Evolutionary conservation across 1,140 invertebrate species (phyloP), one percentile per base, ranked within the genome.

Genomic region (Pogonomyrmex californicus): DNA sequence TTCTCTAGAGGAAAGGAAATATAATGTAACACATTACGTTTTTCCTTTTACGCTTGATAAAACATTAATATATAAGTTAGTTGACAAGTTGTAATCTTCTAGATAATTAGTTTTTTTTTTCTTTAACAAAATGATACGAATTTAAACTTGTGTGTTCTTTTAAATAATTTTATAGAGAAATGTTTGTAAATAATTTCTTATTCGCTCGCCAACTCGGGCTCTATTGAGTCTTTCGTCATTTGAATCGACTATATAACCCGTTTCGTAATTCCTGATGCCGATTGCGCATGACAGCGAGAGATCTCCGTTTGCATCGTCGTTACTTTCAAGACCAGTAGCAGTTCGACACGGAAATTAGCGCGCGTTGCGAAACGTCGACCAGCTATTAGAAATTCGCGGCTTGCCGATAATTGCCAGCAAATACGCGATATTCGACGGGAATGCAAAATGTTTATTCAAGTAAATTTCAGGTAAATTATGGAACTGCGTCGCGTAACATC

Each of bases 331-430:
- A 82, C 47, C 47, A 71, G 65, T 71, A 36, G 65, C 65, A 56
- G 23, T 60, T 47, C 51, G 41, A 82, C 30, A 58, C 51, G 38
- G 30, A 73, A 82, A 82, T 82, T 73, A 82, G 49, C 66, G 66
- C 66, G 38, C 38, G 5, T 73, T 82, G 41, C 51, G 23, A 82
- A 73, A 73, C 54, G 33, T 30, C 36, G 76, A 30, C 38, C 63
- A 14, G 54, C 30, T 82, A 56, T 82, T 68, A 73, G 66, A 54
- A 82, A 60, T 82, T 82, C 54, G 17, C 76, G n/a, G 38, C 60
- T 79, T 9, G 62, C 41, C n/a, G 79, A 73, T 82, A 82, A 82
- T 82, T 58, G 30, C 17, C 23, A 23, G 38, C 51, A 60, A 82
- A 60, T 82, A 71, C 2, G 14, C 47, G 12, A 41, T 41, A 73